Base-by-base conservation (phyloP, 2,113 vertebrate species). In the Dromas ardeola region DNA sequence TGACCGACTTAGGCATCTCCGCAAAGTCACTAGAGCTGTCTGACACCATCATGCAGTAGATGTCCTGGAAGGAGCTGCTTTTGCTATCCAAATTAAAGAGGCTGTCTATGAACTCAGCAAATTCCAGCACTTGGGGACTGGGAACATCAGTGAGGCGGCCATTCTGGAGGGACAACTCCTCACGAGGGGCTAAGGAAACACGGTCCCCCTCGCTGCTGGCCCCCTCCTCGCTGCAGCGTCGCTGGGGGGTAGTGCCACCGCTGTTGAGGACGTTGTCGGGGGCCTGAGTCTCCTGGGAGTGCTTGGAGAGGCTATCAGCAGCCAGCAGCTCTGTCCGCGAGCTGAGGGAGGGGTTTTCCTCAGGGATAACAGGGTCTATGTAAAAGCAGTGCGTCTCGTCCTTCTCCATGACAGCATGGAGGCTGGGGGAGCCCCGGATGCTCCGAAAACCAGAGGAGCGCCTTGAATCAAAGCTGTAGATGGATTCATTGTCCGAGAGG, bases 271-370 rank as follows among this genome's bases (percentile, higher is more conserved):
- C 74, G 0, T 96, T 97, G 69, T 98, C 98, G 1, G 98, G 98
- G 13, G 98, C 88, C 58, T 98, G 98, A 0, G 98, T 98, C 92
- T 99, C 98, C 97, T 98, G 99, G 53, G 94, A 99, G 96, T 97
- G 97, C 97, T 98, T 99, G 98, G 98, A 99, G 98, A 98, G 99
- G 98, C 98, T 99, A 88, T 99, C 99, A 0, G 99, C 99, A 5
- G 99, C 99, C 95, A 99, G 98, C 81, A 99, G 98, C 98, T 99
- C 99, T 5, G 99, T 99, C 95, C 99, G 98, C 1, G 99, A 99
- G 98, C 99, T 99, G 76, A 99, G 98, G 53, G 99, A 99, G 1
- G 99, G 99, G 95, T 99, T 99, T 78, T 99, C 99, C 98, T 99
- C 99, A 0, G 99, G 99, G 92, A 99, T 99, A 19, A 98, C 98